These are phyloP conservation scores for Sciurus vulgaris DNA, from an alignment of 2,797 vertebrate species.

Conservation along the genomic window DNA sequence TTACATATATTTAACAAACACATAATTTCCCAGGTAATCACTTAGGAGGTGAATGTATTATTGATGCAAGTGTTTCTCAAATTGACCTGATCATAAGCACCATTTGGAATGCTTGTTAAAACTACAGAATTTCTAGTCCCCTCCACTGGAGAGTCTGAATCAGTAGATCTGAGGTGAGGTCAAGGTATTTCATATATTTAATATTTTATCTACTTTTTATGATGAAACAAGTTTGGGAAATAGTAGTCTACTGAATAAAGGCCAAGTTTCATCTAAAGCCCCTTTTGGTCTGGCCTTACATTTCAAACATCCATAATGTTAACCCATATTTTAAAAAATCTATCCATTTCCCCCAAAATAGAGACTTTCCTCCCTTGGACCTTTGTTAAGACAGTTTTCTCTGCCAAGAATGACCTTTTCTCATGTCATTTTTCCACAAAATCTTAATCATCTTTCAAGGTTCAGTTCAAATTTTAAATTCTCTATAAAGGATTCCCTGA, in stretches of 20 bases:
- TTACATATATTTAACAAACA: conserved; percentile 35
- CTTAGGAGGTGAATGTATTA: conserved; percentile 31
- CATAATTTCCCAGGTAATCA: conserved; percentile 40
- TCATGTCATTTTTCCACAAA: conserved; percentile 6
- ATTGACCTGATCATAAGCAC: background rate
- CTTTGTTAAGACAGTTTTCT: background rate
- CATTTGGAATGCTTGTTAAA: background rate
- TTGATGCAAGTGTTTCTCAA: conserved; percentile 33
- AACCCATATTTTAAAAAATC: conserved; percentile 40
- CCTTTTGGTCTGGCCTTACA: background rate
- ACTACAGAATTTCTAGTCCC: background rate
- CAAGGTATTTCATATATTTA: conserved; percentile 33
- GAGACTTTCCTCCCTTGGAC: background rate
- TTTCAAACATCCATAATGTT: conserved; percentile 37
- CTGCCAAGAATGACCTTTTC: conserved; percentile 28
- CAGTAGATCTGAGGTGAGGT: conserved; percentile 23
- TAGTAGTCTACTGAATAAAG: conserved; percentile 31
- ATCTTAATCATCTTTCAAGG: conserved; percentile 28
- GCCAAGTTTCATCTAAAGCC: background rate
- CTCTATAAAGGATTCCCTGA: conserved; percentile 22
- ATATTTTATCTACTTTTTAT: background rate
- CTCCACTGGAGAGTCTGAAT: conserved; percentile 9
- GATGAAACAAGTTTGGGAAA: conserved; percentile 44
- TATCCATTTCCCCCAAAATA: background rate
- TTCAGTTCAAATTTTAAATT: conserved; percentile 52